Evolutionary conservation across 1,140 invertebrate genomes (phyloP).

Genomic region (Sycophila sp.): DNA sequence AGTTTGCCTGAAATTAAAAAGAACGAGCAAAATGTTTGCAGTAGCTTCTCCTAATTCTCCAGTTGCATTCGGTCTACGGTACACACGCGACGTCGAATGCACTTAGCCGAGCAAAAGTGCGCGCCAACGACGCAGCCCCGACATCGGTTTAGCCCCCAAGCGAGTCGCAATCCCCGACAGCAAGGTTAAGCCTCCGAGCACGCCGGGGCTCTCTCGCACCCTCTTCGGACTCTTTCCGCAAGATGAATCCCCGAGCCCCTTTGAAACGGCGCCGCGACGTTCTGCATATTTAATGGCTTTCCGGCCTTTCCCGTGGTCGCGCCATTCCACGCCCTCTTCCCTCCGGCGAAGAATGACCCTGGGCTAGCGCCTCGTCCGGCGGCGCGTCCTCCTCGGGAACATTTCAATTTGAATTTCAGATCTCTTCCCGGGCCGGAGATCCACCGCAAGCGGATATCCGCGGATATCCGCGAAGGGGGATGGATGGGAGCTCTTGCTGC

Average conservation of each 20-base stretch:
- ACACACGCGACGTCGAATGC: too few relatives aligned
- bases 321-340: neutral
- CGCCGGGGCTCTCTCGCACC: neutral
- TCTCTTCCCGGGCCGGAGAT: conserved; percentile 43
- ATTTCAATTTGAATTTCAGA: conserved; percentile 63
- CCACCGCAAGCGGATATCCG: conserved; percentile 52
- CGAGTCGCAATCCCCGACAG: neutral
- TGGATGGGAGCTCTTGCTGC: conserved; percentile 47
- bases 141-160: neutral
- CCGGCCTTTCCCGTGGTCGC: conserved; percentile 19
- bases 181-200: conserved; percentile 7
- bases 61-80: too few relatives aligned
- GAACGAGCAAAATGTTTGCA: too few relatives aligned
- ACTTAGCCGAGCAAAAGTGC: too few relatives aligned
- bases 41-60: too few relatives aligned
- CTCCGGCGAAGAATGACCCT: too few relatives aligned
- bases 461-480: conserved; percentile 51
- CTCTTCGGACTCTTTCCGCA: conserved; percentile 37
- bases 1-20: too few relatives aligned
- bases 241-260: conserved; percentile 46
- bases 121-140: neutral
- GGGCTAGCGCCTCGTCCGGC: conserved; percentile 36
- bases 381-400: conserved; percentile 42
- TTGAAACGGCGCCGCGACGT: conserved; percentile 49
- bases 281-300: conserved; percentile 54